Conservation (phyloP, 2,113 vertebrate genomes). For the Ctenomys sociabilis region DNA sequence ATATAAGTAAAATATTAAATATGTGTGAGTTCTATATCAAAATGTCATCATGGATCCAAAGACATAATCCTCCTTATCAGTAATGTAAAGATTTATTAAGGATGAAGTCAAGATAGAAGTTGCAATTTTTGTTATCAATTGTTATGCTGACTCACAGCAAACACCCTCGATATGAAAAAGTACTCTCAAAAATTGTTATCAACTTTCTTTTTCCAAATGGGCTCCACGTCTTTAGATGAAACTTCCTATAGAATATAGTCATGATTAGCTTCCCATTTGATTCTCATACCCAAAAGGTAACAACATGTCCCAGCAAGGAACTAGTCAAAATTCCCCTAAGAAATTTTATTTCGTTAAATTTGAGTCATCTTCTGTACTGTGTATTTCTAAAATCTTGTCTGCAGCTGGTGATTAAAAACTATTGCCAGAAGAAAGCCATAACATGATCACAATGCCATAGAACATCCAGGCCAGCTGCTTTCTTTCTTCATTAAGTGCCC, state of each 20-base stretch:
- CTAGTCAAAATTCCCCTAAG: neutral
- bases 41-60: too few species aligned
- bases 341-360: slow-evolving; percentile 41
- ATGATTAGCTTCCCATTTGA: neutral
- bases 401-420: neutral
- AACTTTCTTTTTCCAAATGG: slow-evolving; percentile 29
- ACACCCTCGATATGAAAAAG: neutral
- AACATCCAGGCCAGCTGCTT: slow-evolving; percentile 1
- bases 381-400: neutral
- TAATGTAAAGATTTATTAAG: too few species aligned
- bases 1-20: too few species aligned
- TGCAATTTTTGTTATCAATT: neutral
- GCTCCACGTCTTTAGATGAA: neutral
- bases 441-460: too few species aligned
- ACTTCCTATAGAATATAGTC: neutral
- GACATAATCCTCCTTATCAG: too few species aligned
- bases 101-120: too few species aligned
- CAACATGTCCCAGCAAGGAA: neutral
- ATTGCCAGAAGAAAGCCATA: neutral
- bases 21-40: too few species aligned
- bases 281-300: slow-evolving; percentile 3
- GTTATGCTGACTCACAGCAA: slow-evolving; percentile 40
- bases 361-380: neutral
- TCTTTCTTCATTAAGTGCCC: neutral
- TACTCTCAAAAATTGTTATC: neutral